These are phyloP conservation scores for Talpa occidentalis DNA, from an alignment of 2,113 vertebrate genomes.

Conservation along the genomic window DNA sequence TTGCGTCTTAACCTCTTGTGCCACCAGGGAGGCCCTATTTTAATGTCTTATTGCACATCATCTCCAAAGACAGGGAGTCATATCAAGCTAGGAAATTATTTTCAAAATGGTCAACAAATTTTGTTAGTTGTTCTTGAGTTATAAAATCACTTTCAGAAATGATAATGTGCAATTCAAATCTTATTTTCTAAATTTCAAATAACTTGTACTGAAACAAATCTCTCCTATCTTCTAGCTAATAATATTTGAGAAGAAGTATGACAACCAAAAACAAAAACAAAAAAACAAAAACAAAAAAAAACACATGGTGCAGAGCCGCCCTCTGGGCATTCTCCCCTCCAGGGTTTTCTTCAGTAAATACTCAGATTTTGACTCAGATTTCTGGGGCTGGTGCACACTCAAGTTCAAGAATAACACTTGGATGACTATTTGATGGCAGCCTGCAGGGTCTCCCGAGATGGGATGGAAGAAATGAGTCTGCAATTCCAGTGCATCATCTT, in stretches of 20 bases:
- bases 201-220: not conserved
- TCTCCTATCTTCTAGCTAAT: not conserved
- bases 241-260: not conserved
- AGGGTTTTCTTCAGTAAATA: not conserved
- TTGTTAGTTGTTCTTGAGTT: not conserved
- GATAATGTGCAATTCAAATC: not conserved
- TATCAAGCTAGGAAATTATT: not conserved
- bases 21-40: too few relatives aligned
- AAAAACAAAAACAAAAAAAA: not conserved
- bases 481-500: not conserved
- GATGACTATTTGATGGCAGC: not conserved
- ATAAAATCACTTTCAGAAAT: not conserved
- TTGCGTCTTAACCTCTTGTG: too few relatives aligned
- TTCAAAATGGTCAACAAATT: not conserved
- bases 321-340: too few relatives aligned
- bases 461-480: not conserved
- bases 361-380: not conserved
- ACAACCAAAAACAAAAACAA: not conserved
- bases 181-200: slow-evolving; percentile 7
- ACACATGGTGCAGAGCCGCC: not conserved
- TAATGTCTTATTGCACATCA: not conserved
- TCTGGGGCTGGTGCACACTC: not conserved
- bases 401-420: not conserved
- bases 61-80: not conserved
- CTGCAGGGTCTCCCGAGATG: not conserved